Conservation (phyloP, 2,888 invertebrate genomes). For the Buathra laborator region DNA sequence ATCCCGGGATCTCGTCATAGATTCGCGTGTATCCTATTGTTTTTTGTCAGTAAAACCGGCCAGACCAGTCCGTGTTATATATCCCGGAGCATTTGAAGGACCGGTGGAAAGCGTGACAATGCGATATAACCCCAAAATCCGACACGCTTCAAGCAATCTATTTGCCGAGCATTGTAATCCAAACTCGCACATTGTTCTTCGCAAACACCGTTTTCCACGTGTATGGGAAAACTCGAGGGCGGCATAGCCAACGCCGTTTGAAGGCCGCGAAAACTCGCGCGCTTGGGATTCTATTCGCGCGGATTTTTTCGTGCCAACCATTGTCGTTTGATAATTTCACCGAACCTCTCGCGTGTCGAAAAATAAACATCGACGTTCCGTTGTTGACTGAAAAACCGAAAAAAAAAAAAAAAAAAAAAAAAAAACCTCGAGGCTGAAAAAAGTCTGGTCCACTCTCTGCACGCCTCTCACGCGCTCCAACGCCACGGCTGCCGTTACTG, state of each 20-base stretch:
- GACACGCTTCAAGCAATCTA: constrained; percentile 80
- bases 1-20: constrained; percentile 13
- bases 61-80: constrained; percentile 27
- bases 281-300: constrained; percentile 26
- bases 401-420: constrained; percentile 33
- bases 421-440: constrained; percentile 33
- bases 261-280: constrained; percentile 37
- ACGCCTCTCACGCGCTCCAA: not conserved
- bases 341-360: constrained; percentile 47
- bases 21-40: constrained; percentile 5
- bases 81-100: constrained; percentile 52
- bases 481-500: not conserved
- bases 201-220: constrained; percentile 76
- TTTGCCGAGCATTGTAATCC: constrained; percentile 82
- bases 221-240: constrained; percentile 54
- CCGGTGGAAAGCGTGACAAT: constrained; percentile 69
- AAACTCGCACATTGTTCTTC: constrained; percentile 79
- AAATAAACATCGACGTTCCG: constrained; percentile 58
- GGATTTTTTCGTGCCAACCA: constrained; percentile 58
- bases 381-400: constrained; percentile 41
- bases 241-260: constrained; percentile 12
- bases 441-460: not conserved
- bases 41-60: constrained; percentile 13
- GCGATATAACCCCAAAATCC: constrained; percentile 73
- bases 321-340: constrained; percentile 64